These are phyloP conservation scores for Cirrhinus mrigala DNA, from an alignment of 2,797 vertebrate genomes.

Conservation along the genomic window DNA sequence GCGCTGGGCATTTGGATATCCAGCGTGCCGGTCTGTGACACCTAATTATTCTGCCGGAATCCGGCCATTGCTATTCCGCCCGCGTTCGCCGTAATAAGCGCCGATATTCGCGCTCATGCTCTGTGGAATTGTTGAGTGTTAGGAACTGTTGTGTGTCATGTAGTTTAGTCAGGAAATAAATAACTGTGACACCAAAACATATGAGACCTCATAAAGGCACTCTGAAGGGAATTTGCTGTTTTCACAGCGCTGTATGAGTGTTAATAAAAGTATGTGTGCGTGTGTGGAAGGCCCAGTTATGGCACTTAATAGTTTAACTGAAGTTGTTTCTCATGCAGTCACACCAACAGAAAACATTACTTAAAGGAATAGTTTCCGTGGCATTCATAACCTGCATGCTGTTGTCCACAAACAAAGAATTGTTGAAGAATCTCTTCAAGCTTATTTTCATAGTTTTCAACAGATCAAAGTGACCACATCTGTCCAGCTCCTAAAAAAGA, in stretches of 20 bases:
- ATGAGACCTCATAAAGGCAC: constrained; percentile 33
- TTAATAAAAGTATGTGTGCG: not conserved
- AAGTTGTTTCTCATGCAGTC: not conserved
- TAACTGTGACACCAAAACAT: constrained; percentile 35
- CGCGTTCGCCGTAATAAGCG: constrained; percentile 70
- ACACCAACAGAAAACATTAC: not conserved
- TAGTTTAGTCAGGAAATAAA: constrained; percentile 55
- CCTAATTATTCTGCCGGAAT: constrained; percentile 76
- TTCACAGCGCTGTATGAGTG: constrained; percentile 10
- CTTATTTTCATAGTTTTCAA: not conserved
- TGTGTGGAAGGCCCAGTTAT: not conserved
- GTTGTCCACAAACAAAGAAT: not conserved
- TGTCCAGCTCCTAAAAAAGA: not conserved
- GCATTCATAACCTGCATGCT: not conserved
- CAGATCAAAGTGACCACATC: not conserved
- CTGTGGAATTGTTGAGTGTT: constrained; percentile 54
- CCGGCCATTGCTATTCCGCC: constrained; percentile 64
- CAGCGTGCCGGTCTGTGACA: constrained; percentile 69
- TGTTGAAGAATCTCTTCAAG: not conserved
- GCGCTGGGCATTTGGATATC: constrained; percentile 64
- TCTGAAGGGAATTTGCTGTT: constrained; percentile 8
- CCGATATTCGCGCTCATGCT: constrained; percentile 56
- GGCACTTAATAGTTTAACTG: not conserved
- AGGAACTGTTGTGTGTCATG: constrained; percentile 47
- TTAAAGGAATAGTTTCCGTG: not conserved